Base-by-base conservation (phyloP, 2,888 invertebrate genomes). In the Polietes domitor region DNA sequence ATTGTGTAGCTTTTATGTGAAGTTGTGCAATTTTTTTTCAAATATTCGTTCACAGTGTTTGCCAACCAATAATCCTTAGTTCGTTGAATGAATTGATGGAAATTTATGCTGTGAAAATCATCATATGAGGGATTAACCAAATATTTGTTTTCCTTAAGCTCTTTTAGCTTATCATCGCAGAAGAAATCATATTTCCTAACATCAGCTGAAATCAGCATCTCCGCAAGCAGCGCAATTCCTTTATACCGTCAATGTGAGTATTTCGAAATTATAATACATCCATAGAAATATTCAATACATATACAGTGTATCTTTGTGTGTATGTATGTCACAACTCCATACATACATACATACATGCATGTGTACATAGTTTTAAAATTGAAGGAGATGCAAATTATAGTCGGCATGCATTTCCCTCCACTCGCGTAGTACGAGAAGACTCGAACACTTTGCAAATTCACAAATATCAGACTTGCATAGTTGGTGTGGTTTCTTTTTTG, bases 1-100 rank as follows among this genome's bases (percentile, higher is more conserved):
- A 28, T 32, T 15, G 61, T 73, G 77, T n/a, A n/a, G n/a, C 76
- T 83, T 83, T 71, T 80, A 71, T 74, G 83, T 58, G 71, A 63
- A 80, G 80, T 83, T 83, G 77, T 80, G 80, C 71, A 83, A 77
- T 83, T n/a, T n/a, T n/a, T n/a, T n/a, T n/a, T n/a, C 28, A 28
- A 28, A 32, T n/a, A 61, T 10, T 58, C 58, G 15, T 47, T 47
- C 47, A n/a, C 47, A 47, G 41, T 41, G 41, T 41, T 41, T 47
- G 47, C n/a, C 47, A n/a, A n/a, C 2, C 5, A 47, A 12, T 6
- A n/a, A 7, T 41, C 12, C 41, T 41, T 2, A 5, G 10, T n/a
- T 12, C n/a, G 12, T 47, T n/a, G n/a, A n/a, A n/a, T 47, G 41
- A 41, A 47, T n/a, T 12, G 3, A 3, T 47, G 12, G 47, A n/a